phyloP scores from a whole-genome alignment of 2,113 vertebrate species.

The Scomber colias region DNA sequence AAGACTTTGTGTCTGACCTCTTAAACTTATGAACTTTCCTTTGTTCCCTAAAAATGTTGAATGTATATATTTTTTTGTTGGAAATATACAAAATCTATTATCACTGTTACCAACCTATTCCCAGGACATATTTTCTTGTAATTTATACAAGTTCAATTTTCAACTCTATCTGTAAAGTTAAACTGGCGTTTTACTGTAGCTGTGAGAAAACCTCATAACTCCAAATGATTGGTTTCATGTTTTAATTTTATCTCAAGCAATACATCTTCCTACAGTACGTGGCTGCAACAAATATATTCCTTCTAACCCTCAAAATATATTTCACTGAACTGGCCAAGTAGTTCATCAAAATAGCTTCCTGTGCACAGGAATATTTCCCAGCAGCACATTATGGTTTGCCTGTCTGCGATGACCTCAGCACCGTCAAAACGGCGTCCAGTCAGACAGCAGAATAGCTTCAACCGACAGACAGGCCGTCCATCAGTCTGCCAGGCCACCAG shows the following conservation, averaged over 20 bases:
- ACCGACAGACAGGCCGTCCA: constrained; percentile 48
- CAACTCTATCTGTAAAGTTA: not conserved
- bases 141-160: not conserved
- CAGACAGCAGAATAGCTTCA: constrained; percentile 28
- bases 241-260: no score
- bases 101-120: not conserved
- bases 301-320: not conserved
- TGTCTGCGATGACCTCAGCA: constrained; percentile 54
- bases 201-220: not conserved
- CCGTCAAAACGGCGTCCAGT: constrained; percentile 21
- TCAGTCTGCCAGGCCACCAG: constrained; percentile 55
- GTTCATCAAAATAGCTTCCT: not conserved
- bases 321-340: not conserved
- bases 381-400: not conserved
- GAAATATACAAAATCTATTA: no score
- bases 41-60: no score
- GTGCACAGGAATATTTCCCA: not conserved
- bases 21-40: no score
- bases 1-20: no score
- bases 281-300: not conserved
- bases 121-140: not conserved
- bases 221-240: no score
- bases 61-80: no score
- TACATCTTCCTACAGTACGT: not conserved
- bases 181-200: not conserved